Percentiles rank a stretch among this genome's conserved stretches.
phyloP scores from a whole-genome alignment of 2,797 vertebrate genomes.

The Coluber constrictor region DNA sequence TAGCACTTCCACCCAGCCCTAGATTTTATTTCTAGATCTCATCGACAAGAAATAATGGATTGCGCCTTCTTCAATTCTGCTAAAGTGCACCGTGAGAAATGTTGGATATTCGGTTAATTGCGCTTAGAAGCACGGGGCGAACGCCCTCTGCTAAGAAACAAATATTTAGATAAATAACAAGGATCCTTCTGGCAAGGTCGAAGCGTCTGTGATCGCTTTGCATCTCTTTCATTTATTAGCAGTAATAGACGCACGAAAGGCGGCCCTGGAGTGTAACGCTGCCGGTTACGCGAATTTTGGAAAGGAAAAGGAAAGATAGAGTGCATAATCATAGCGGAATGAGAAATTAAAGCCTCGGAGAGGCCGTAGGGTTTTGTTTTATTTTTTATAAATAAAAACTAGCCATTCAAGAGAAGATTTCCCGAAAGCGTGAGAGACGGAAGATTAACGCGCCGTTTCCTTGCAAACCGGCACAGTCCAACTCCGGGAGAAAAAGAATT shows the following conservation, averaged over 20 bases:
- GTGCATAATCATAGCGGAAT: slow-evolving; percentile 43
- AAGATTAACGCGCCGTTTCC: not conserved
- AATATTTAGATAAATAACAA: slow-evolving; percentile 41
- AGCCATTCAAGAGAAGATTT: slow-evolving; percentile 4
- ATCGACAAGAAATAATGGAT: not conserved
- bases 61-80: not conserved
- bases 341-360: slow-evolving; percentile 52
- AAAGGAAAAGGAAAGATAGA: too few species aligned
- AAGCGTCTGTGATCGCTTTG: slow-evolving; percentile 48
- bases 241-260: slow-evolving; percentile 61
- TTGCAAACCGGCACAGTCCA: not conserved
- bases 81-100: slow-evolving; percentile 29
- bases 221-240: slow-evolving; percentile 65
- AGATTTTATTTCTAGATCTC: not conserved
- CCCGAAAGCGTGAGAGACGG: not conserved
- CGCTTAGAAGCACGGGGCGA: slow-evolving; percentile 40
- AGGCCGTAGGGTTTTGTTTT: not conserved
- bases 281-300: slow-evolving; percentile 56
- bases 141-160: slow-evolving; percentile 42
- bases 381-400: not conserved
- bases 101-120: slow-evolving; percentile 35
- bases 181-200: slow-evolving; percentile 39
- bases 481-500: not conserved
- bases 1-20: not conserved
- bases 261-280: slow-evolving; percentile 52